Conservation (phyloP, 2,113 vertebrate species). For the Petaurus breviceps region DNA sequence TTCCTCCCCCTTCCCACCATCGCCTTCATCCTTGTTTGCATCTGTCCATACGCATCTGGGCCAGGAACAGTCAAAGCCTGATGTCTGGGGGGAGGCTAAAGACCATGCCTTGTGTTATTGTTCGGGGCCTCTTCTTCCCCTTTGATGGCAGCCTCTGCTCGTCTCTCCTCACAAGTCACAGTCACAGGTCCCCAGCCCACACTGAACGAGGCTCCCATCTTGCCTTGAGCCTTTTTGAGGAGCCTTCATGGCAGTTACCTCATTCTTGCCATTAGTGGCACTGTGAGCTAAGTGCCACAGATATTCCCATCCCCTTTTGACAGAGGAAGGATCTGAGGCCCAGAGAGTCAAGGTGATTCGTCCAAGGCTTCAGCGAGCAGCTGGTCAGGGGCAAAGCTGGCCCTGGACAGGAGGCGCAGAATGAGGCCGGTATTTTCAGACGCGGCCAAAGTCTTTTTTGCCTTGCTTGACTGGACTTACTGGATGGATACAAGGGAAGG, state of each 20-base stretch:
- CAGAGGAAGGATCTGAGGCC: too few relatives aligned
- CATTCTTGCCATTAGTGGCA: neutral
- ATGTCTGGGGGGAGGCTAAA: conserved; percentile 46
- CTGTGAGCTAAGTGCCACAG: neutral
- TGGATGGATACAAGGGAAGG: too few relatives aligned
- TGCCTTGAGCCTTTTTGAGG: neutral
- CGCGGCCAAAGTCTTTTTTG: too few relatives aligned
- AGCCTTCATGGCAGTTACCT: neutral
- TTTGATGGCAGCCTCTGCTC: too few relatives aligned
- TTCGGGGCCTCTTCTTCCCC: neutral
- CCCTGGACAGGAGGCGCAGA: too few relatives aligned
- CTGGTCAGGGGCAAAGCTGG: too few relatives aligned
- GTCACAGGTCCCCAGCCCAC: neutral
- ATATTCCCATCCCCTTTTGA: neutral
- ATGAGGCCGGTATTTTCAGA: too few relatives aligned
- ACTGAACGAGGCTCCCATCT: neutral
- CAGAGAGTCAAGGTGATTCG: too few relatives aligned
- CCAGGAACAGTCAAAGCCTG: conserved; percentile 42
- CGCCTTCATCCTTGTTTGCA: conserved; percentile 9
- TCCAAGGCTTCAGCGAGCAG: too few relatives aligned
- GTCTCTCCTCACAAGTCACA: neutral
- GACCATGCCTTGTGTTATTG: neutral
- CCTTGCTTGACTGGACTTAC: too few relatives aligned
- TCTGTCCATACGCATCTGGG: conserved; percentile 68
- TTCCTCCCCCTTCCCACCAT: neutral